Evolutionary conservation across 2,797 vertebrate genomes (phyloP).

Genomic region (Decapterus maruadsi): DNA sequence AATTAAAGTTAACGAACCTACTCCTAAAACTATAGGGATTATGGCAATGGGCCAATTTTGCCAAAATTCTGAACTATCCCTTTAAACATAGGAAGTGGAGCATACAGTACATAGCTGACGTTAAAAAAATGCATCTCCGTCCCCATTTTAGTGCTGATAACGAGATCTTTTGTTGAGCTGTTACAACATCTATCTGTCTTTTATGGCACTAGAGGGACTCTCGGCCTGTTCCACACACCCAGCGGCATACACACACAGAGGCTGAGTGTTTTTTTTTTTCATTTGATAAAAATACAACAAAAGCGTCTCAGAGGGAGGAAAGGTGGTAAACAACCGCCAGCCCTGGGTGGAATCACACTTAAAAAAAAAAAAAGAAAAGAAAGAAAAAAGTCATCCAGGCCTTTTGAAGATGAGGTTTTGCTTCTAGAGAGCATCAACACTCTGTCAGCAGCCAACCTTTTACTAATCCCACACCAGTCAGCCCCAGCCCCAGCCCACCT

Average conservation of each 20-base stretch:
- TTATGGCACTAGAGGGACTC: not conserved
- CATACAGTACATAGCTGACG: not conserved
- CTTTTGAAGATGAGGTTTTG: not conserved
- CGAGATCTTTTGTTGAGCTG: constrained; percentile 20
- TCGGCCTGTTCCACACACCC: constrained; percentile 12
- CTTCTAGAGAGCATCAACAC: constrained; percentile 1
- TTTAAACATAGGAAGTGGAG: constrained; percentile 31
- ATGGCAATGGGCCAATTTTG: too few relatives aligned
- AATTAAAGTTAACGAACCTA: too few relatives aligned
- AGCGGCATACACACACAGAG: not conserved
- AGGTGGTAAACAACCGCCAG: not conserved
- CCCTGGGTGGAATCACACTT: not conserved
- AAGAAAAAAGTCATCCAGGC: not conserved
- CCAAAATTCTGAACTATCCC: too few relatives aligned
- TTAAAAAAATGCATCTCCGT: constrained; percentile 10
- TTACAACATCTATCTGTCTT: constrained; percentile 6
- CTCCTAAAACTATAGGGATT: too few relatives aligned
- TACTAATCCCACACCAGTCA: constrained; percentile 56
- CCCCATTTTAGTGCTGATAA: constrained; percentile 6
- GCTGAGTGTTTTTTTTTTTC: not conserved
- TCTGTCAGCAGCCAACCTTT: constrained; percentile 51
- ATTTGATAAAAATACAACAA: constrained; percentile 36
- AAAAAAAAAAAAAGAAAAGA: too few relatives aligned
- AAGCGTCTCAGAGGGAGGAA: not conserved
- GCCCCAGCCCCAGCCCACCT: constrained; percentile 63